Percentiles rank a stretch among this genome's conserved stretches.
These are phyloP conservation scores for Alloscopus bannaensis DNA, from an alignment of 2,888 invertebrate genomes.

Conservation along the genomic window DNA sequence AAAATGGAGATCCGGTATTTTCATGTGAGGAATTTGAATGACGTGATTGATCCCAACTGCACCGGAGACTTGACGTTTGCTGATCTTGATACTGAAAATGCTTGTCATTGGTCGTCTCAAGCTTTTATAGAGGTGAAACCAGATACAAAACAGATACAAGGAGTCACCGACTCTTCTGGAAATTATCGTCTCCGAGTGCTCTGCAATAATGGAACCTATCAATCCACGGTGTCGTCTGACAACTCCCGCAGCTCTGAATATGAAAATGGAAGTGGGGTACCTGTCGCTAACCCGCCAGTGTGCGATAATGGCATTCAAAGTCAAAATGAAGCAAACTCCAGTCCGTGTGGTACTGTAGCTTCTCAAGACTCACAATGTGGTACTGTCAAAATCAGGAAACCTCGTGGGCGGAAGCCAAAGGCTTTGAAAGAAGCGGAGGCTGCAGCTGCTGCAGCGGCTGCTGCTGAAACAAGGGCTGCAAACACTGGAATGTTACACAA, in stretches of 20 bases:
- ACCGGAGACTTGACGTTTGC: neutral
- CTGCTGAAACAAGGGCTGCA: neutral
- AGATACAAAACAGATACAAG: constrained; percentile 4
- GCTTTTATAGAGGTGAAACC: neutral
- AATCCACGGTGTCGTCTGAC: neutral
- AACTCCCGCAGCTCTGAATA: neutral
- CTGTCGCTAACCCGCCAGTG: neutral
- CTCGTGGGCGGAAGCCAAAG: constrained; percentile 34
- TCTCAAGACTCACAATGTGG: neutral
- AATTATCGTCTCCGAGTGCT: neutral
- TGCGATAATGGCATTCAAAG: neutral
- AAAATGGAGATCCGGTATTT: neutral
- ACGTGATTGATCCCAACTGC: neutral
- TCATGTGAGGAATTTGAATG: neutral
- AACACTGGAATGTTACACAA: neutral
- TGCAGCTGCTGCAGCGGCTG: constrained; percentile 29
- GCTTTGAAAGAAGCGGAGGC: constrained; percentile 37
- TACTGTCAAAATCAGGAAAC: constrained; percentile 25
- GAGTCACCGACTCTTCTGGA: neutral
- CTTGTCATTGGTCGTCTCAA: neutral
- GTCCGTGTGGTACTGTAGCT: neutral
- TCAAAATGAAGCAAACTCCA: neutral
- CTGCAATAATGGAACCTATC: neutral
- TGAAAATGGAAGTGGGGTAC: neutral
- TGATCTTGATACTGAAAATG: neutral